Percentiles rank a stretch among this genome's conserved stretches.
Conservation (phyloP, 1,140 invertebrate species). For the Camponotus pennsylvanicus region DNA sequence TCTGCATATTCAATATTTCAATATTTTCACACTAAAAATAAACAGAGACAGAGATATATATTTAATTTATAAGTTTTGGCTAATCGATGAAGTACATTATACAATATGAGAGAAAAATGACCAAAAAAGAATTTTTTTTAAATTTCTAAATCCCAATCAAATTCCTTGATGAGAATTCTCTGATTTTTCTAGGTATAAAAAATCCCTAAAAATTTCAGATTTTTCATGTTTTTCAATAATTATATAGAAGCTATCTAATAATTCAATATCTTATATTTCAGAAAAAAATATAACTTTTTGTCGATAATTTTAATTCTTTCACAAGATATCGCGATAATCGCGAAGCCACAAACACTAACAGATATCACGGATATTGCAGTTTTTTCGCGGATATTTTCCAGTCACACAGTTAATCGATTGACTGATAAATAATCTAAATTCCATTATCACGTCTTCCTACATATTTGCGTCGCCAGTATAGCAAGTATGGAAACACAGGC, state of each 20-base stretch:
- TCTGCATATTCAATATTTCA: no score
- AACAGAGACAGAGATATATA: no score
- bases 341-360: neutral
- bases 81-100: no score
- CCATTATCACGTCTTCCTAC: constrained; percentile 33
- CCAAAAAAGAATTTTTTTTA: no score
- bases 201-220: no score
- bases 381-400: neutral
- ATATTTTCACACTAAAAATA: no score
- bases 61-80: no score
- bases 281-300: neutral
- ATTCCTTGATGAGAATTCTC: no score
- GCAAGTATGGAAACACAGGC: constrained; percentile 52
- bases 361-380: neutral
- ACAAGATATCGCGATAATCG: neutral
- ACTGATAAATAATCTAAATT: constrained; percentile 21
- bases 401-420: constrained; percentile 41
- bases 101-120: no score
- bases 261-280: neutral
- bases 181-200: no score
- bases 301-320: neutral
- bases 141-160: no score
- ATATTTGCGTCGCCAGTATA: constrained; percentile 48
- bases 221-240: no score
- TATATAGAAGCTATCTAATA: neutral